phyloP scores from a whole-genome alignment of 1,140 invertebrate species.

The Lanistes nyassanus region DNA sequence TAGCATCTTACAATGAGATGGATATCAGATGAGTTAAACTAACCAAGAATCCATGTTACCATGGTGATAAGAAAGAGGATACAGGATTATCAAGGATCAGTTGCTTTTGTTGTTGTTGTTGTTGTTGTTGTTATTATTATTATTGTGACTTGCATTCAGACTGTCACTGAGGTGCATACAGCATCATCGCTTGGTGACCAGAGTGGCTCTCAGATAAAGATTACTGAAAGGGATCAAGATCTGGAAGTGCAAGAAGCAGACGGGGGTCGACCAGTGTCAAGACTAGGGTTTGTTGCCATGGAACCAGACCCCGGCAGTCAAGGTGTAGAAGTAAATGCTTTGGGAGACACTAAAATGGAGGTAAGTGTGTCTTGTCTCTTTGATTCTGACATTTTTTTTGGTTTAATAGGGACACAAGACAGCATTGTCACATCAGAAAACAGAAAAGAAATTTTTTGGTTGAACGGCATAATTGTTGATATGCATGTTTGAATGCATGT shows the following conservation, averaged over 20 bases:
- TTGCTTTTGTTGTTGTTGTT: neutral
- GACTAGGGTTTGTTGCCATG: constrained; percentile 14
- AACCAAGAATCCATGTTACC: no score
- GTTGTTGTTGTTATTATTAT: constrained; percentile 2
- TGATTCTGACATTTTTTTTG: neutral
- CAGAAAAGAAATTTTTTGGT: no score
- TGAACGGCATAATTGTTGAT: no score
- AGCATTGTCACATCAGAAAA: no score
- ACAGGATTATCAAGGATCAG: neutral
- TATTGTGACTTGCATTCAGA: neutral
- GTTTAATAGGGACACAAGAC: no score
- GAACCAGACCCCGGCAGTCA: neutral
- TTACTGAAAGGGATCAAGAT: neutral
- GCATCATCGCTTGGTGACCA: neutral
- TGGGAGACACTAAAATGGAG: neutral
- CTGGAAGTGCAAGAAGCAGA: neutral
- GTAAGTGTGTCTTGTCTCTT: neutral
- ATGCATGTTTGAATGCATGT: no score
- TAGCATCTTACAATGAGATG: no score
- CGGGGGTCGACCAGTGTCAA: constrained; percentile 2
- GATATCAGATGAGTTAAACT: no score
- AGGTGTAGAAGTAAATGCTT: neutral
- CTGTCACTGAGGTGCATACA: neutral
- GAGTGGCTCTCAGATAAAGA: neutral
- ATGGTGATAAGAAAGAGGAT: constrained; percentile 2